phyloP scores from a whole-genome alignment of 2,797 vertebrate species.

The Falco naumanni region DNA sequence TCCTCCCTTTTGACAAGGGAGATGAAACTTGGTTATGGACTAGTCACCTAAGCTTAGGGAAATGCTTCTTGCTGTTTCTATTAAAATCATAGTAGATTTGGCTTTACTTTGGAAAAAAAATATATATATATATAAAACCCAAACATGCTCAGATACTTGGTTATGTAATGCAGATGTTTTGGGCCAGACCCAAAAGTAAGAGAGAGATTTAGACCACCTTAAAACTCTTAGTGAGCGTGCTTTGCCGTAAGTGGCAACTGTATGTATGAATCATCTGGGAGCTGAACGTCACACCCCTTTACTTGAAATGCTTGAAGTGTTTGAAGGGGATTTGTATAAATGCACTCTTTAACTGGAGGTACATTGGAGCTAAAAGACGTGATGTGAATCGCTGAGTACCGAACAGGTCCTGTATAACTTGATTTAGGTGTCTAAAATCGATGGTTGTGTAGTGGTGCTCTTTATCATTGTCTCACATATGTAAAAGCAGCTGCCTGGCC shows the following conservation, averaged over 20 bases:
- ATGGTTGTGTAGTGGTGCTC: not conserved
- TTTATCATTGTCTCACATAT: fast-evolving
- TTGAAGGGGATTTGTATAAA: not conserved
- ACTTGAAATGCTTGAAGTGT: no score
- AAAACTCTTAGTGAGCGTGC: not conserved
- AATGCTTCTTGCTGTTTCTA: not conserved
- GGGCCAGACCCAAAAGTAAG: not conserved
- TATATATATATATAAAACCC: not conserved
- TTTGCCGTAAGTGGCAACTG: not conserved
- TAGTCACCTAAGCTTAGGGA: not conserved
- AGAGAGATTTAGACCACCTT: not conserved
- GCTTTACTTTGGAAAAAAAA: not conserved
- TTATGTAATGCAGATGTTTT: not conserved
- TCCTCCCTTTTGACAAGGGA: not conserved
- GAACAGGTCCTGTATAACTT: not conserved
- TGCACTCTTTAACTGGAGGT: not conserved
- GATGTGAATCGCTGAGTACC: fast-evolving
- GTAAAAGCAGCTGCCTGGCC: not conserved
- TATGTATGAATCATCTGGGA: not conserved
- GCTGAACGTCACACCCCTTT: not conserved
- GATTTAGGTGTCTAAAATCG: not conserved
- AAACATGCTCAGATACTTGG: not conserved
- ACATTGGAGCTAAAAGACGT: not conserved
- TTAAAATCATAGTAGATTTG: not conserved
- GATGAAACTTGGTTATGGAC: not conserved